These are phyloP conservation scores for Meliscaeva auricollis DNA, from an alignment of 2,888 invertebrate species.

Conservation along the genomic window DNA sequence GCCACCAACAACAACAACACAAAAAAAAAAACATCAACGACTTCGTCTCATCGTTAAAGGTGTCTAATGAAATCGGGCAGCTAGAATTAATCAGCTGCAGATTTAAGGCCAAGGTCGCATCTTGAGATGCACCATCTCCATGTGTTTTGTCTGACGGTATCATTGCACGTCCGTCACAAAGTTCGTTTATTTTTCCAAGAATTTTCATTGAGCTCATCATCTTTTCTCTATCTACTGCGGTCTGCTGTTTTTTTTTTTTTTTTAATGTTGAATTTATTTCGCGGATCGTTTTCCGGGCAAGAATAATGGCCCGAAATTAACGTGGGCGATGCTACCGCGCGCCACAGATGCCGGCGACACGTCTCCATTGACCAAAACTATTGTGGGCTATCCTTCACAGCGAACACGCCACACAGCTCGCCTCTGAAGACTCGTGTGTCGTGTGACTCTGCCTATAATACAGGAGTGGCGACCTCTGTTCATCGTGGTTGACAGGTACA, in stretches of 20 bases:
- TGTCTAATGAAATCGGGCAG: constrained; percentile 26
- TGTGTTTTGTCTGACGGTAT: constrained; percentile 1
- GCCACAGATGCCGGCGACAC: constrained; percentile 6
- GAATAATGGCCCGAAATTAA: constrained; percentile 41
- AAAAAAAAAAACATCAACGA: not conserved
- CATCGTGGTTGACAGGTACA: constrained; percentile 64
- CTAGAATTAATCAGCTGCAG: constrained; percentile 37
- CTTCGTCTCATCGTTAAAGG: not conserved
- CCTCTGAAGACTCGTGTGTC: constrained; percentile 45
- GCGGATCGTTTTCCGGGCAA: constrained; percentile 13
- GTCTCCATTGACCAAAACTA: constrained; percentile 53
- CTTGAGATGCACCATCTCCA: constrained; percentile 20
- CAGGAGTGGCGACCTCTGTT: constrained; percentile 45
- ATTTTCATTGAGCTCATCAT: constrained; percentile 42
- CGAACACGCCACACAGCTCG: constrained; percentile 23
- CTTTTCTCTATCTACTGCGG: not conserved
- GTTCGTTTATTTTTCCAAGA: constrained; percentile 59
- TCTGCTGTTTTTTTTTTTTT: constrained; percentile 1
- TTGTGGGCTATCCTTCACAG: constrained; percentile 29
- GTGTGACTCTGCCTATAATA: not conserved
- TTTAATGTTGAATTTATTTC: constrained; percentile 1
- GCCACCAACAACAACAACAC: not conserved
- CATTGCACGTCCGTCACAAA: constrained; percentile 40
- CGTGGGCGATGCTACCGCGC: constrained; percentile 33
- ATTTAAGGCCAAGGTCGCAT: constrained; percentile 49